Percentiles rank a stretch among this genome's conserved stretches.
Conservation (phyloP, 1,140 invertebrate species). For the Heliothis subflexa region DNA sequence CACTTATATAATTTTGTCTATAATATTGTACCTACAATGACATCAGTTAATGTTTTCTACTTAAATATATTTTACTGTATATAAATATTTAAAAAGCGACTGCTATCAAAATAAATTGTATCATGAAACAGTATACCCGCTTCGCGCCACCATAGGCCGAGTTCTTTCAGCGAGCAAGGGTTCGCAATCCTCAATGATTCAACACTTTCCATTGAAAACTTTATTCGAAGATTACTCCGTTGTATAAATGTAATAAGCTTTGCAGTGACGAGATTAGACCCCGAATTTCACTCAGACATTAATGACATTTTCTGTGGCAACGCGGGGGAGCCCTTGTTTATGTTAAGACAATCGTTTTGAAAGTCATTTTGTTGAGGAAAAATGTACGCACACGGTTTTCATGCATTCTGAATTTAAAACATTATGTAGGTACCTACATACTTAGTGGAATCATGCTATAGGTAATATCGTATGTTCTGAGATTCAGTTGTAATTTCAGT, state of each 20-base stretch:
- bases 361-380: constrained; percentile 82
- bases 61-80: not conserved
- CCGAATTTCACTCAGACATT: constrained; percentile 84
- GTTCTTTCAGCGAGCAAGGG: constrained; percentile 81
- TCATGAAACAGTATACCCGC: constrained; percentile 47
- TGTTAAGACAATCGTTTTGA: constrained; percentile 81
- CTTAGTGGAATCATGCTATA: no score
- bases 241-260: constrained; percentile 86
- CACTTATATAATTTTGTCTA: no score
- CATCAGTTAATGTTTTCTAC: no score
- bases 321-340: constrained; percentile 75
- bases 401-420: not conserved
- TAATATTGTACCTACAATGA: no score
- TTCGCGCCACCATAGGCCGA: constrained; percentile 44
- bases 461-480: not conserved
- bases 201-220: constrained; percentile 85
- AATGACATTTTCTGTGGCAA: constrained; percentile 84
- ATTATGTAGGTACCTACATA: not conserved
- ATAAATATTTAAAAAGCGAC: not conserved
- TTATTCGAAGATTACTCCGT: constrained; percentile 85
- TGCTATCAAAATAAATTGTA: constrained; percentile 5
- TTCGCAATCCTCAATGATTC: constrained; percentile 82
- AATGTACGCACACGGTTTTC: constrained; percentile 51
- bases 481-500: no score
- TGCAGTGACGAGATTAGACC: constrained; percentile 84